These are phyloP conservation scores for Trichacis sp. DNA, from an alignment of 2,888 invertebrate genomes.

Conservation along the genomic window DNA sequence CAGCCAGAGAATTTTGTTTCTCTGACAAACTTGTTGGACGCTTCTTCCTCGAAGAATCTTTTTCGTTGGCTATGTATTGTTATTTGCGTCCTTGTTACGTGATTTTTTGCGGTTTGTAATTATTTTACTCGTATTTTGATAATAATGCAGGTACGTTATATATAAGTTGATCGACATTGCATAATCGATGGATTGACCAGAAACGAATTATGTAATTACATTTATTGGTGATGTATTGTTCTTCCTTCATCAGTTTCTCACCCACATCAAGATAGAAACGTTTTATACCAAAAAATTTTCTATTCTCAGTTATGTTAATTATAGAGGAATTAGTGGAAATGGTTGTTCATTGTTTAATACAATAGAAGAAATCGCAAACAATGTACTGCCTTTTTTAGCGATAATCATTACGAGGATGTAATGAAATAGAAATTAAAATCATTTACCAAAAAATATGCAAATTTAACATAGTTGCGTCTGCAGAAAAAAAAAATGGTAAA, in stretches of 20 bases:
- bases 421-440: too few relatives aligned
- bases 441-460: not conserved
- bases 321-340: not conserved
- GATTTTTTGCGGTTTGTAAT: not conserved
- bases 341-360: not conserved
- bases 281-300: not conserved
- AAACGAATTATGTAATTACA: too few relatives aligned
- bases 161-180: too few relatives aligned
- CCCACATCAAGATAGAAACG: not conserved
- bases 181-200: too few relatives aligned
- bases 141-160: too few relatives aligned
- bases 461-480: too few relatives aligned
- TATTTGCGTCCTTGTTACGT: not conserved
- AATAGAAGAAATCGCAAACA: not conserved
- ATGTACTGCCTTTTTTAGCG: slow-evolving; percentile 13
- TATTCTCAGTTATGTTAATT: not conserved
- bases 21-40: not conserved
- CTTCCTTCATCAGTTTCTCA: not conserved
- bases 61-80: not conserved
- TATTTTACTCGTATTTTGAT: too few relatives aligned
- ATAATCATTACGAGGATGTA: slow-evolving; percentile 1
- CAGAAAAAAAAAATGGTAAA: too few relatives aligned
- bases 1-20: not conserved
- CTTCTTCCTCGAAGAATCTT: not conserved
- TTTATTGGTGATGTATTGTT: too few relatives aligned